Conservation (phyloP, 2,888 invertebrate genomes). For the Folsomia manolachei region DNA sequence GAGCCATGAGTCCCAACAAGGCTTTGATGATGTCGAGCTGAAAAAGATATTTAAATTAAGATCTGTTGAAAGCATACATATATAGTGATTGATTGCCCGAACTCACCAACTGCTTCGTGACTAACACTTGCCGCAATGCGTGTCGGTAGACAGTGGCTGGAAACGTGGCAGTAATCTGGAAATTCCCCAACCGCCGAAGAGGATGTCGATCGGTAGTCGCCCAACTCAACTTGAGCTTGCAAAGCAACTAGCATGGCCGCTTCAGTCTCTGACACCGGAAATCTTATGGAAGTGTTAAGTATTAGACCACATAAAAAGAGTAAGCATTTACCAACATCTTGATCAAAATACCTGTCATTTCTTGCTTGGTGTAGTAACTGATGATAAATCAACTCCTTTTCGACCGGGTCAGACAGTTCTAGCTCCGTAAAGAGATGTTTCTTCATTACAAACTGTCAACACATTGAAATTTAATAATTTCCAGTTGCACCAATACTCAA, state of each 20-base stretch:
- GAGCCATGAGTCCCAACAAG: conserved; percentile 79
- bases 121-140: conserved; percentile 74
- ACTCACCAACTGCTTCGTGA: conserved; percentile 78
- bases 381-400: conserved; percentile 89
- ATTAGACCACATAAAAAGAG: neutral
- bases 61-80: too few species aligned
- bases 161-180: conserved; percentile 65
- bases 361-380: conserved; percentile 87
- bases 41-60: too few species aligned
- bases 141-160: conserved; percentile 77
- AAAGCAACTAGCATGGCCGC: conserved; percentile 87
- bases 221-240: conserved; percentile 86
- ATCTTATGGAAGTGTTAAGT: conserved; percentile 53
- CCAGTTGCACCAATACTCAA: neutral
- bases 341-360: conserved; percentile 66
- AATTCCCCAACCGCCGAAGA: conserved; percentile 54
- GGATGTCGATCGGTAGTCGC: conserved; percentile 64
- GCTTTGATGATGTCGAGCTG: conserved; percentile 87
- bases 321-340: too few species aligned
- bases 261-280: conserved; percentile 23
- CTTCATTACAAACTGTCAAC: conserved; percentile 58
- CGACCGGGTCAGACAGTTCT: conserved; percentile 78
- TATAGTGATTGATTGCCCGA: too few species aligned
- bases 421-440: conserved; percentile 80
- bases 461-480: neutral